phyloP scores from a whole-genome alignment of 2,797 vertebrate genomes.

The Chrysocyon brachyurus region DNA sequence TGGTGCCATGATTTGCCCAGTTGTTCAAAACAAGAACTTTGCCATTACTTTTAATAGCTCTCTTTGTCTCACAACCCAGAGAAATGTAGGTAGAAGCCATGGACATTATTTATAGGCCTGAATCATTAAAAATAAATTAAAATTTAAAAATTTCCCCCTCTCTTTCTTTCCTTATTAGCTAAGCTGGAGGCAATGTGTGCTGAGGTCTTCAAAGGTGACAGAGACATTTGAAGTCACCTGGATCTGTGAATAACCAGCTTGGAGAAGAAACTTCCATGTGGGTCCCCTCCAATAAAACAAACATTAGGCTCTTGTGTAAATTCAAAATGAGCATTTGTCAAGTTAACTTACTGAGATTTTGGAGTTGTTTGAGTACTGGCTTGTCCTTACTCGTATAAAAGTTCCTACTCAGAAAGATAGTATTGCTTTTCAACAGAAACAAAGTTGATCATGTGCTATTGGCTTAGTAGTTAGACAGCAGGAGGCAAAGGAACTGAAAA shows the following conservation, averaged over 20 bases:
- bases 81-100: background rate
- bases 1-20: background rate
- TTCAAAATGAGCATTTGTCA: background rate
- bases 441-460: background rate
- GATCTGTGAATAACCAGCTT: background rate
- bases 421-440: background rate
- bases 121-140: background rate
- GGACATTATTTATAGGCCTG: background rate
- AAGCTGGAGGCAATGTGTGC: background rate
- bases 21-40: background rate
- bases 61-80: background rate
- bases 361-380: background rate
- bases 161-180: background rate
- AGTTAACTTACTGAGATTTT: background rate
- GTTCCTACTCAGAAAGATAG: background rate
- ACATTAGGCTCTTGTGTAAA: background rate
- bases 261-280: background rate
- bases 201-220: background rate
- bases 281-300: background rate
- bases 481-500: background rate
- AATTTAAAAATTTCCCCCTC: background rate
- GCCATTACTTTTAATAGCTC: background rate
- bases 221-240: background rate
- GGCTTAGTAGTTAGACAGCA: background rate
- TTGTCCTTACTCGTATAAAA: background rate